phyloP scores from a whole-genome alignment of 1,140 invertebrate genomes.

The Sycophila sp. region DNA sequence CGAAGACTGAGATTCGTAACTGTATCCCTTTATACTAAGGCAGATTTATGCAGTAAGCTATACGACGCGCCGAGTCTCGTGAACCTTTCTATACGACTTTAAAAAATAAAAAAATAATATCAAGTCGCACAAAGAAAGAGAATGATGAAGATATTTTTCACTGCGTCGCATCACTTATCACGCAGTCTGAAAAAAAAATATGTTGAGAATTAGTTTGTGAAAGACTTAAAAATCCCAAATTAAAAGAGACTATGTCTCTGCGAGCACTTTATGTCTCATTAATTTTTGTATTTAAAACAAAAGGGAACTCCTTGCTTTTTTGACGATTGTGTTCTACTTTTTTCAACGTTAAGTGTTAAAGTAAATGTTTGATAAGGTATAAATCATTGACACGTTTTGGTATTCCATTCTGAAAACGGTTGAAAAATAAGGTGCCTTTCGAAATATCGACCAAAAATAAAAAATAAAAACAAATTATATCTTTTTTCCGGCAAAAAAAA shows the following conservation, averaged over 20 bases:
- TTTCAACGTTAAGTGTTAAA: neutral
- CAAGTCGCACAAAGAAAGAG: too few species aligned
- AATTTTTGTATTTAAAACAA: slow-evolving; percentile 17
- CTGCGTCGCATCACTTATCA: neutral
- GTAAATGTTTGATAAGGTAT: too few species aligned
- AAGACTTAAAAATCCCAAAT: too few species aligned
- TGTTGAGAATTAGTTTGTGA: slow-evolving; percentile 5
- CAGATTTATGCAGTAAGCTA: neutral
- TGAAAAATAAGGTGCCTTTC: slow-evolving; percentile 32
- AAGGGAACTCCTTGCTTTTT: too few species aligned
- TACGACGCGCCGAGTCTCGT: neutral
- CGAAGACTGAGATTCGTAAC: slow-evolving; percentile 17
- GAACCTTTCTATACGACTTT: slow-evolving; percentile 1
- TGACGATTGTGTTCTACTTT: slow-evolving; percentile 19
- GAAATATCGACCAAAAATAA: slow-evolving; percentile 34
- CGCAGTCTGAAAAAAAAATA: neutral
- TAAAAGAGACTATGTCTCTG: too few species aligned
- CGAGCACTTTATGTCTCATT: too few species aligned
- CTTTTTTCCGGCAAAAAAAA: neutral
- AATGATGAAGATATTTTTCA: neutral
- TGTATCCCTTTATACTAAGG: slow-evolving; percentile 18
- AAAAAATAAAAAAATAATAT: too few species aligned
- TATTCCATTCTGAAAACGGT: slow-evolving; percentile 12
- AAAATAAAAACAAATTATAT: too few species aligned
- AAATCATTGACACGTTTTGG: neutral